Percentiles rank a stretch among this genome's conserved stretches.
These are phyloP conservation scores for Podarcis raffonei DNA, from an alignment of 2,113 vertebrate genomes.

Conservation along the genomic window DNA sequence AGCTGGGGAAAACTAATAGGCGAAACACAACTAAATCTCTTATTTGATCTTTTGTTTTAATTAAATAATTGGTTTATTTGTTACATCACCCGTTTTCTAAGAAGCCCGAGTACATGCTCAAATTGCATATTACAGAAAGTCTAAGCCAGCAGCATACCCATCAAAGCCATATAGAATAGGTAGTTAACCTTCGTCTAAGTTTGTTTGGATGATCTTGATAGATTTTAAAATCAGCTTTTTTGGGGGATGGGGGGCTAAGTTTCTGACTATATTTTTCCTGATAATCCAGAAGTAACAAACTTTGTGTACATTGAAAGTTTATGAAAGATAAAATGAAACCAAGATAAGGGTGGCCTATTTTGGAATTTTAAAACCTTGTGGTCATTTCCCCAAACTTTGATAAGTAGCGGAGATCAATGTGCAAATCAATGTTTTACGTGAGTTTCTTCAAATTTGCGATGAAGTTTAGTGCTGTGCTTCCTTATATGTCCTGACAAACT, in stretches of 20 bases:
- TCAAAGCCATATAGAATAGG: neutral
- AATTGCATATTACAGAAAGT: neutral
- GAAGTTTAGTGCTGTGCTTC: neutral
- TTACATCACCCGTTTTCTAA: neutral
- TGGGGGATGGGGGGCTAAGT: too few species aligned
- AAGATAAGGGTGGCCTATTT: neutral
- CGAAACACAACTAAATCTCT: neutral
- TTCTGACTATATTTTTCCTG: constrained; percentile 28
- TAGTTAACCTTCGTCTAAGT: neutral
- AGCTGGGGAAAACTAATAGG: neutral
- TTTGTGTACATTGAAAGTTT: constrained; percentile 18
- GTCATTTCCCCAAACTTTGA: constrained; percentile 19
- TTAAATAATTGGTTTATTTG: neutral
- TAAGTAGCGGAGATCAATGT: neutral
- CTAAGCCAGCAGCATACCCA: neutral
- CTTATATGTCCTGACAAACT: neutral
- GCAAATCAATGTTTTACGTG: neutral
- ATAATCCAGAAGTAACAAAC: constrained; percentile 13
- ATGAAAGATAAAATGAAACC: constrained; percentile 19
- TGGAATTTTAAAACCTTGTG: neutral
- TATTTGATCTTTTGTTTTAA: neutral
- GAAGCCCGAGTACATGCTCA: neutral
- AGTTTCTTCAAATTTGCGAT: neutral
- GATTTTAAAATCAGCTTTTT: neutral
- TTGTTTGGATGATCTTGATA: neutral